phyloP scores from a whole-genome alignment of 2,888 invertebrate genomes.

The Parnassius mnemosyne region DNA sequence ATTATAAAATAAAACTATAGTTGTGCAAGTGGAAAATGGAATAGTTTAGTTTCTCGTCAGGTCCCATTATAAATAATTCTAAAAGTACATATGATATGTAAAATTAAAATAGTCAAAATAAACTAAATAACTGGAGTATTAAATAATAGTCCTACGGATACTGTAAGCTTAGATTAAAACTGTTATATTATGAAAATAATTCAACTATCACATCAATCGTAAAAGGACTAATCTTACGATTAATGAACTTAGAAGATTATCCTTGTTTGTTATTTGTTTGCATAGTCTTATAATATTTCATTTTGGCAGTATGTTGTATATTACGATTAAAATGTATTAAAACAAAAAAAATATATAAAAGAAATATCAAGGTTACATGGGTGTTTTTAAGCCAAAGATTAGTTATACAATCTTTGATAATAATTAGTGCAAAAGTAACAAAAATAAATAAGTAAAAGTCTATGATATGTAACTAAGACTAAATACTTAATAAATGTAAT shows the following conservation, averaged over 20 bases:
- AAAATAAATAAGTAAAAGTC: conserved; percentile 10
- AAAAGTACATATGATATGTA: neutral
- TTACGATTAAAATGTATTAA: too few species aligned
- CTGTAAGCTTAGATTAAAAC: conserved; percentile 3
- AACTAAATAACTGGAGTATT: too few species aligned
- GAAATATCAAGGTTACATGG: too few species aligned
- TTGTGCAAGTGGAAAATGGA: conserved; percentile 48
- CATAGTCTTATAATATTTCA: too few species aligned
- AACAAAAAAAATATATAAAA: too few species aligned
- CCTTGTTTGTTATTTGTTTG: too few species aligned
- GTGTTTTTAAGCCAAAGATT: too few species aligned
- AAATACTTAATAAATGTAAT: conserved; percentile 11
- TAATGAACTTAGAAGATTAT: too few species aligned
- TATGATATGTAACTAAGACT: conserved; percentile 24
- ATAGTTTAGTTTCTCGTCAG: conserved; percentile 54
- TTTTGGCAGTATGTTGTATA: too few species aligned
- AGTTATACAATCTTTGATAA: neutral
- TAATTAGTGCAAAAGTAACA: neutral
- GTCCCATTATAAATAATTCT: conserved; percentile 38
- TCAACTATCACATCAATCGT: too few species aligned
- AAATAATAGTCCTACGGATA: too few species aligned
- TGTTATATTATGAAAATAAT: neutral
- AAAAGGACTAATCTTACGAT: too few species aligned
- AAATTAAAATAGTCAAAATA: conserved; percentile 1
- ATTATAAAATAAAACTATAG: conserved; percentile 10